Conservation (phyloP, 1,140 invertebrate genomes). For the Brachystomella parvula region DNA sequence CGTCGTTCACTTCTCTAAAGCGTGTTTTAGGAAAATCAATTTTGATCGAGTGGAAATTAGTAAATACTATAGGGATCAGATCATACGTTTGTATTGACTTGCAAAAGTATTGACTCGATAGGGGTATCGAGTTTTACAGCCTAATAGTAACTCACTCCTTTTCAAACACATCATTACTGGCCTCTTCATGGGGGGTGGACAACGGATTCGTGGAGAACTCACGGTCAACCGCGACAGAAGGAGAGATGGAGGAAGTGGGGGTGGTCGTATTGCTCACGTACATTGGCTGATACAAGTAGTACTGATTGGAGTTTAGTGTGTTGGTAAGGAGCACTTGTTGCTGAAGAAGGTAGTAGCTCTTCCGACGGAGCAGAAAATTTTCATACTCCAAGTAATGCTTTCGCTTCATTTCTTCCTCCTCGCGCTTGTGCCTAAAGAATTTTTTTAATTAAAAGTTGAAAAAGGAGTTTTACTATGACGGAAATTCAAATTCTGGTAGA, state of each 20-base stretch:
- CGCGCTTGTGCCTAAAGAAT: slow-evolving; percentile 13
- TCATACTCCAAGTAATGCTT: slow-evolving; percentile 18
- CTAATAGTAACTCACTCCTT: too few relatives aligned
- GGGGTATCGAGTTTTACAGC: too few relatives aligned
- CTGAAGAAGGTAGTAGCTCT: slow-evolving; percentile 7
- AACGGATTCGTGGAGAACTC: background rate
- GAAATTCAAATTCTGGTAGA: background rate
- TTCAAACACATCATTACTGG: background rate
- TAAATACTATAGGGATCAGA: too few relatives aligned
- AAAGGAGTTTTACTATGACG: too few relatives aligned
- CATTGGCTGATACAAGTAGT: slow-evolving; percentile 3
- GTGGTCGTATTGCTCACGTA: slow-evolving; percentile 3
- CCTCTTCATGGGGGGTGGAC: background rate
- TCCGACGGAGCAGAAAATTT: slow-evolving; percentile 13
- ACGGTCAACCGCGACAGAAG: background rate
- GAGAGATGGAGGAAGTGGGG: slow-evolving; percentile 1
- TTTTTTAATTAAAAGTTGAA: background rate
- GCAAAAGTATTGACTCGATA: too few relatives aligned
- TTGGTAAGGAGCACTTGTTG: slow-evolving; percentile 3
- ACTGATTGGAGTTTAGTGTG: background rate
- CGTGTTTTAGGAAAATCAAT: too few relatives aligned
- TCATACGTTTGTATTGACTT: too few relatives aligned
- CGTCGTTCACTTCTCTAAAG: too few relatives aligned
- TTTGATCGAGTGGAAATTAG: too few relatives aligned
- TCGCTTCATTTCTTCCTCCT: slow-evolving; percentile 17